A percentile compares a stretch with the other conserved stretches of the same genome.
Evolutionary conservation across 37 sponge, comb jelly and placozoan species (phyloP).

Genomic region (Eunapius fragilis): DNA sequence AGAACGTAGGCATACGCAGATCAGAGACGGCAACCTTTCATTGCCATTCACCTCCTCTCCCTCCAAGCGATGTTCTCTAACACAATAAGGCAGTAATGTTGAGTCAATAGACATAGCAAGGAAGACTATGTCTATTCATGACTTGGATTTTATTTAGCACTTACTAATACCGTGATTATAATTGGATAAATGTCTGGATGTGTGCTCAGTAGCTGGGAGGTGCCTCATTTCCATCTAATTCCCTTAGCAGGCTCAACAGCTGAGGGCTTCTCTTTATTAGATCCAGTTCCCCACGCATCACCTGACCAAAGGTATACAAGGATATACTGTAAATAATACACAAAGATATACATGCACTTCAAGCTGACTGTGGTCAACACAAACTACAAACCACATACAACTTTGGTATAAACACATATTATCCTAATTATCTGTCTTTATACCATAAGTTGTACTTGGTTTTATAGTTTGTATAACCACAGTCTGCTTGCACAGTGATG

Average conservation of each 20-base stretch:
- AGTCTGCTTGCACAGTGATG: no score
- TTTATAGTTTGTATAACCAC: no score
- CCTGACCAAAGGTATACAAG: slow-evolving; percentile 12
- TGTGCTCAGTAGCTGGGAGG: background rate
- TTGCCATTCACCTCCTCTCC: background rate
- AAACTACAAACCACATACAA: no score
- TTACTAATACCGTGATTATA: background rate
- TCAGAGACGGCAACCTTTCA: background rate
- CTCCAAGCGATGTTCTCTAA: background rate
- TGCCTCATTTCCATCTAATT: slow-evolving; percentile 18
- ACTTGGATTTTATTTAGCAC: background rate
- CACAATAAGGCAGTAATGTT: background rate
- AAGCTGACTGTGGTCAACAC: no score
- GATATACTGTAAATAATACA: background rate
- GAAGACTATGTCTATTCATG: background rate
- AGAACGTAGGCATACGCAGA: background rate
- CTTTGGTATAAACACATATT: no score
- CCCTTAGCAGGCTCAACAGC: slow-evolving; percentile 11
- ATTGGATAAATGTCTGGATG: no score
- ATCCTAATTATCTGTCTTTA: no score
- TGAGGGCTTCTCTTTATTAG: slow-evolving; percentile 3
- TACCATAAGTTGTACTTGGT: no score
- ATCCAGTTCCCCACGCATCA: slow-evolving; percentile 5
- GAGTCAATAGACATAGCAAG: background rate
- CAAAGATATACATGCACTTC: background rate